Evolutionary conservation across 1,140 invertebrate species (phyloP).

Genomic region (Parapsyche elsis): DNA sequence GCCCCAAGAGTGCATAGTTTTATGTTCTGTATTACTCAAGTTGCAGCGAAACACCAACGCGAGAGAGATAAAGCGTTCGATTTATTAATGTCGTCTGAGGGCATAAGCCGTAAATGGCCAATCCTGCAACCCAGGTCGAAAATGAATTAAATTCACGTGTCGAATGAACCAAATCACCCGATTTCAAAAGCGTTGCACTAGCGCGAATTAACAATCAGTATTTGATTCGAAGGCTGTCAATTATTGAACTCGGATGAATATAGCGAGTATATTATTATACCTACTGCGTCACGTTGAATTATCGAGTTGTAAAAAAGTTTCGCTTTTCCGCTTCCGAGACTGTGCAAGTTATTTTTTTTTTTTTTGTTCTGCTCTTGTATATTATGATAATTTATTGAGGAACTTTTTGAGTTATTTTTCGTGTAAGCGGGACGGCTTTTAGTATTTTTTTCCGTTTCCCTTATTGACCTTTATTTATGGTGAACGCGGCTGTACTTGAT

Average conservation of each 20-base stretch:
- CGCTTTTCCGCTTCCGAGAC: constrained; percentile 16
- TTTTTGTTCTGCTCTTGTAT: neutral
- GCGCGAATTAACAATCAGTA: no score
- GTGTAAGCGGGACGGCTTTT: neutral
- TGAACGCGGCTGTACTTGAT: neutral
- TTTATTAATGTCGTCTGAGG: neutral
- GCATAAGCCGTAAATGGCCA: neutral
- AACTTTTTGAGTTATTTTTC: constrained; percentile 34
- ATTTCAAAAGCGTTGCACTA: no score
- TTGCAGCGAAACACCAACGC: neutral
- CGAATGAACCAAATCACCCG: neutral
- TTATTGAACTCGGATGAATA: no score
- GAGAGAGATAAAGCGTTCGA: neutral
- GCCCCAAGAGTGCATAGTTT: constrained; percentile 2
- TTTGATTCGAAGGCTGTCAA: no score
- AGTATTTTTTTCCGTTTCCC: constrained; percentile 19
- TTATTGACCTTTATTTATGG: constrained; percentile 29
- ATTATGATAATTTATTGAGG: constrained; percentile 25
- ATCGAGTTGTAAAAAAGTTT: constrained; percentile 29
- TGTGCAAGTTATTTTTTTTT: neutral
- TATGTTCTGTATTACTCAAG: constrained; percentile 6
- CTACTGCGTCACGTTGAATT: constrained; percentile 19
- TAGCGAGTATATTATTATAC: no score
- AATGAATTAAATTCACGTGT: neutral
- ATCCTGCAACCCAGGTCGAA: no score